A percentile compares a stretch with the other conserved stretches of the same genome.
Conservation (phyloP, 2,888 invertebrate genomes). For the Amphipoea oculea region DNA sequence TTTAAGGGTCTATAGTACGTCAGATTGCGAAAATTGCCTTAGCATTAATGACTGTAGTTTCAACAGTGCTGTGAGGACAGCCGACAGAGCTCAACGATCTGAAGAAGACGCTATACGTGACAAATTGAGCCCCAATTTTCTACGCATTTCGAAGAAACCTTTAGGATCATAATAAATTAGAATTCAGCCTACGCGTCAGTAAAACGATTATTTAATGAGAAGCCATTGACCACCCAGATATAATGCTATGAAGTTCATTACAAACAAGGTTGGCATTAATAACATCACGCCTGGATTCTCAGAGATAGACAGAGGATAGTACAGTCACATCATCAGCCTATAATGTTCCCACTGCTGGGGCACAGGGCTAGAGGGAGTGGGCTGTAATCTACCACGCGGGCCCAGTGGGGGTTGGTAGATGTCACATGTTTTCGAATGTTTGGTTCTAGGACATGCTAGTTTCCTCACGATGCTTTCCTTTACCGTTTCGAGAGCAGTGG, state of each 20-base stretch:
- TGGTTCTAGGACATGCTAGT: no score
- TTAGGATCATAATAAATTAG: constrained; percentile 13
- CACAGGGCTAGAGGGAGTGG: not conserved
- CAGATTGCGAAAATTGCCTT: no score
- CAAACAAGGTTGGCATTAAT: not conserved
- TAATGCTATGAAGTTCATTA: not conserved
- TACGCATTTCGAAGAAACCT: not conserved
- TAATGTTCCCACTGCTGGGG: not conserved
- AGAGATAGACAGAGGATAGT: not conserved
- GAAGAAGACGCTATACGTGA: not conserved
- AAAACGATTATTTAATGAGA: not conserved
- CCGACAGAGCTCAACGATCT: not conserved
- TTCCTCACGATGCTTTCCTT: no score
- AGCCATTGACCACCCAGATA: not conserved
- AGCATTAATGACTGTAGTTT: no score
- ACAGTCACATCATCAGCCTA: not conserved
- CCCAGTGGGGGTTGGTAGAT: no score
- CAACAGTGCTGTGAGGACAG: not conserved
- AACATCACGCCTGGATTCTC: not conserved
- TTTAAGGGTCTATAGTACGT: not conserved
- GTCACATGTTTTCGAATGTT: no score
- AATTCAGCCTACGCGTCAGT: not conserved
- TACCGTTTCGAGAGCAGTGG: no score
- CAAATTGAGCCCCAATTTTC: not conserved
- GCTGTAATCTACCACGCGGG: no score